Percentiles rank a stretch among this genome's conserved stretches.
Evolutionary conservation across 2,113 vertebrate genomes (phyloP).

Genomic region (Sinocyclocheilus anophthalmus): DNA sequence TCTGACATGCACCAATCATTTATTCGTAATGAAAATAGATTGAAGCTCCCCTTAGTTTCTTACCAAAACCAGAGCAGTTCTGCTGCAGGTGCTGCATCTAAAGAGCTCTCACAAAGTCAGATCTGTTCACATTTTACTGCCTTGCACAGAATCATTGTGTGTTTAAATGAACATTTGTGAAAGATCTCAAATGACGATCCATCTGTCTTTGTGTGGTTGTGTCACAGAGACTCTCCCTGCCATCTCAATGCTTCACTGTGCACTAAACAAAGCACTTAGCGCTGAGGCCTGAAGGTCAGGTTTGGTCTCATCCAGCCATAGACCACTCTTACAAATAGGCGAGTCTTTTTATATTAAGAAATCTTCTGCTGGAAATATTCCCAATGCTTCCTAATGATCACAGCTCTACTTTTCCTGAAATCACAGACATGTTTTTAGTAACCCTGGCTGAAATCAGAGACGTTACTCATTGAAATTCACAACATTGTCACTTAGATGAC

Average conservation of each 20-base stretch:
- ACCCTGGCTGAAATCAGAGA: background rate
- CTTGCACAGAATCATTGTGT: background rate
- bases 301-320: background rate
- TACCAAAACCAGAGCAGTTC: background rate
- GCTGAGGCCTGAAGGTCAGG: constrained; percentile 1
- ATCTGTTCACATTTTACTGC: no score
- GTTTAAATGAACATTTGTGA: background rate
- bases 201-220: background rate
- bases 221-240: background rate
- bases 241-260: background rate
- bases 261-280: constrained; percentile 23
- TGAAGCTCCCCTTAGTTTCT: background rate
- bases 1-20: background rate
- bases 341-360: background rate
- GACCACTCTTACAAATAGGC: background rate
- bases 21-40: constrained; percentile 1
- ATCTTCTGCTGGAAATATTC: background rate
- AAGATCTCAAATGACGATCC: background rate
- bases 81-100: background rate
- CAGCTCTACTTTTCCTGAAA: background rate
- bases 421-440: background rate
- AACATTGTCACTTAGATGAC: background rate
- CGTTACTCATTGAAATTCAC: background rate
- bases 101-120: background rate
- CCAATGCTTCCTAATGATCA: background rate